Percentiles rank a stretch among this genome's conserved stretches.
phyloP scores from a whole-genome alignment of 2,113 vertebrate species.

The Lutjanus erythropterus region DNA sequence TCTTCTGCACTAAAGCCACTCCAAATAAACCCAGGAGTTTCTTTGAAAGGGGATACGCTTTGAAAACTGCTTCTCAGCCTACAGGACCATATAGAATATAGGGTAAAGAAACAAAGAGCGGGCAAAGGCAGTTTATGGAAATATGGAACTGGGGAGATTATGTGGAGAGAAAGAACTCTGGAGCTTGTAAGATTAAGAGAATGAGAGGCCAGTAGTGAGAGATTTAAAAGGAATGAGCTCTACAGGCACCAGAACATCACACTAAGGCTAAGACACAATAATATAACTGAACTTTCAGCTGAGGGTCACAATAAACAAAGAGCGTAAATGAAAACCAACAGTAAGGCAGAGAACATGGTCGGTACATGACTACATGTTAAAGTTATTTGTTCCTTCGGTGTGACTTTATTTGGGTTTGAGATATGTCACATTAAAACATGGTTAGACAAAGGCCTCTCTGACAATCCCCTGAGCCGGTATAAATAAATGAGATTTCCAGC shows the following conservation, averaged over 20 bases:
- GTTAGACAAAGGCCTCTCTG: too few species aligned
- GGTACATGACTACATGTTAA: background rate
- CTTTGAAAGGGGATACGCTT: slow-evolving; percentile 39
- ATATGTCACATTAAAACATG: too few species aligned
- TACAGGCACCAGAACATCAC: background rate
- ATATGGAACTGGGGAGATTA: slow-evolving; percentile 12
- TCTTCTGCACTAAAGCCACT: slow-evolving; percentile 14
- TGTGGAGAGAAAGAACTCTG: slow-evolving; percentile 11
- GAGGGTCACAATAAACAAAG: slow-evolving; percentile 14
- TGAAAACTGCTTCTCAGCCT: slow-evolving; percentile 16
- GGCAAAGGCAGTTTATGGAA: slow-evolving; percentile 21
- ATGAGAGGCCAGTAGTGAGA: background rate
- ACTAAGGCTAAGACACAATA: slow-evolving; percentile 38
- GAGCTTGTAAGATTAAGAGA: slow-evolving; percentile 23
- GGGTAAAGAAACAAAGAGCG: slow-evolving; percentile 20
- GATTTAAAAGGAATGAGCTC: background rate
- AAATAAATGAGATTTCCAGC: too few species aligned
- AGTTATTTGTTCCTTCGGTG: background rate
- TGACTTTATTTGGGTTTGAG: background rate
- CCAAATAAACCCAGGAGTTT: slow-evolving; percentile 39
- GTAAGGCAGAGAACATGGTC: background rate
- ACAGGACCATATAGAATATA: background rate
- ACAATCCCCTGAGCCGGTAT: too few species aligned
- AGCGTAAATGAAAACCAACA: slow-evolving; percentile 3
- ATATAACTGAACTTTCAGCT: slow-evolving; percentile 31